Conservation (phyloP, 2,888 invertebrate genomes). For the Cepaea hortensis region DNA sequence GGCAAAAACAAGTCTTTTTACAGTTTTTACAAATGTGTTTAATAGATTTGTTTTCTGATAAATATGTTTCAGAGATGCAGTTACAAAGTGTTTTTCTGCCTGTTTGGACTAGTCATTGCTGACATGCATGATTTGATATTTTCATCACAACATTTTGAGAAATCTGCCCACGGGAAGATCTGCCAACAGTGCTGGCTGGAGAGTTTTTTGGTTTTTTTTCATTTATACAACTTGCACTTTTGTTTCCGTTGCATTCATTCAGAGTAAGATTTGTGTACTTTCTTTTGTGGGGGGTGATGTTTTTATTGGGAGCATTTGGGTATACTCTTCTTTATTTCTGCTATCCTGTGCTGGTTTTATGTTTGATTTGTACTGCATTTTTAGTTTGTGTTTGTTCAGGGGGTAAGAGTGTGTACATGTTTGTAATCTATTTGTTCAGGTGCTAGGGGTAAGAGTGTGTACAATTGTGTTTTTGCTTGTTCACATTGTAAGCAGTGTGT, state of each 20-base stretch:
- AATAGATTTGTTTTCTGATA: neutral
- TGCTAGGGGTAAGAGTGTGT: neutral
- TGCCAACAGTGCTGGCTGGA: neutral
- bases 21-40: neutral
- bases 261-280: neutral
- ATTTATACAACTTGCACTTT: neutral
- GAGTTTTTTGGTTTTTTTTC: neutral
- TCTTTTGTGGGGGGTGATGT: neutral
- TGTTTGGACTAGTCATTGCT: conserved; percentile 61
- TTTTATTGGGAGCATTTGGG: no score
- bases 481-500: no score
- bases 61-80: conserved; percentile 80
- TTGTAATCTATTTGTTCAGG: neutral
- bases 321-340: no score
- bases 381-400: neutral
- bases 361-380: no score
- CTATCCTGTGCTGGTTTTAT: no score
- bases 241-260: neutral
- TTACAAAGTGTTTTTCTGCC: conserved; percentile 80
- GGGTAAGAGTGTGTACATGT: neutral
- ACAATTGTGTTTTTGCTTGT: no score
- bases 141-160: no score
- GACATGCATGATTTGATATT: neutral
- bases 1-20: no score
- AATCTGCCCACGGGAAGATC: neutral